phyloP scores from a whole-genome alignment of 2,797 vertebrate species.

The Sylvilagus floridanus region DNA sequence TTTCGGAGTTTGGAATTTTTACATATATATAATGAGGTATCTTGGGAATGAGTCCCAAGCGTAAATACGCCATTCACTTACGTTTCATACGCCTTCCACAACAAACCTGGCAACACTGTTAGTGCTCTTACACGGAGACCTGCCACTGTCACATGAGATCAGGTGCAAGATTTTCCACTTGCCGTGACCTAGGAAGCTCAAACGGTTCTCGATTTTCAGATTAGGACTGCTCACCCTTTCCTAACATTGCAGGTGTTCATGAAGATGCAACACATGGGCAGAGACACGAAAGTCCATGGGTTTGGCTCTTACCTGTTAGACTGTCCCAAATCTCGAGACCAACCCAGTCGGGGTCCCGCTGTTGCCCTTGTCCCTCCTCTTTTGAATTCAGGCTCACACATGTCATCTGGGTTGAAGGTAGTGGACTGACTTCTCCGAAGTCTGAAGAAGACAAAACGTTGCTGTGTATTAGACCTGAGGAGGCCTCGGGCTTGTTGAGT shows the following conservation, averaged over 20 bases:
- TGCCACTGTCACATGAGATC: too few relatives aligned
- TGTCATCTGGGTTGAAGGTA: conserved; percentile 96
- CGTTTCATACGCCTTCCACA: too few relatives aligned
- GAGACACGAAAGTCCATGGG: background rate
- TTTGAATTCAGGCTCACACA: conserved; percentile 95
- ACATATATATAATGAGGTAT: too few relatives aligned
- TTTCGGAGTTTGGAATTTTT: too few relatives aligned
- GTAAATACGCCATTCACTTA: too few relatives aligned
- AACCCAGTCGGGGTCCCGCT: conserved; percentile 96
- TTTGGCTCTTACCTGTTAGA: conserved; percentile 88
- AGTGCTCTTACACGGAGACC: too few relatives aligned
- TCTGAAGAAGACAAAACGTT: conserved; percentile 84
- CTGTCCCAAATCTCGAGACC: conserved; percentile 97
- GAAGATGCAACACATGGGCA: background rate
- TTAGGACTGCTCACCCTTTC: too few relatives aligned
- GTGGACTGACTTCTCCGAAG: conserved; percentile 97
- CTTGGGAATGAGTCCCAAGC: too few relatives aligned
- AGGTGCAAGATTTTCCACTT: too few relatives aligned
- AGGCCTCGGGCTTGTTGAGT: background rate
- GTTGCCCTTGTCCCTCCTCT: conserved; percentile 97
- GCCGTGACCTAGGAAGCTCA: too few relatives aligned
- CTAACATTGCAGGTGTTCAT: background rate
- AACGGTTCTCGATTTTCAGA: too few relatives aligned
- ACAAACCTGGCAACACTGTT: too few relatives aligned
- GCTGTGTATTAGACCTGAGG: background rate